Conservation (phyloP, 2,888 invertebrate species). For the Elysia crispata region DNA sequence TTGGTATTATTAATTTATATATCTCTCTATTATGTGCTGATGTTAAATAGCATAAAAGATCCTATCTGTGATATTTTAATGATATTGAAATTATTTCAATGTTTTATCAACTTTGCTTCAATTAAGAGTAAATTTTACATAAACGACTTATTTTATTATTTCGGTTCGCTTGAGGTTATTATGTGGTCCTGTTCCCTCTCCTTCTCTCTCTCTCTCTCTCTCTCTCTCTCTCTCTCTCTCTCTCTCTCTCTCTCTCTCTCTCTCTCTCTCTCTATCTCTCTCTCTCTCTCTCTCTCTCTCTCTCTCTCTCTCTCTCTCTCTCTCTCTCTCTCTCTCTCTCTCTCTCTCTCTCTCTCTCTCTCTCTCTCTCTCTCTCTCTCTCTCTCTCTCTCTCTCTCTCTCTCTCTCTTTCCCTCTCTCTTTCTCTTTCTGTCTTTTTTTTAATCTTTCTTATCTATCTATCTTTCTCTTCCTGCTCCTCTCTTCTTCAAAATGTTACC, state of each 20-base stretch:
- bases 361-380: constrained; percentile 31
- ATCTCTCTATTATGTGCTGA: no score
- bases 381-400: background rate
- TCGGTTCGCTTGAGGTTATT: no score
- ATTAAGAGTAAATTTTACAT: no score
- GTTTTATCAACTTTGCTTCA: no score
- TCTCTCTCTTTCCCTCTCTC: background rate
- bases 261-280: constrained; percentile 11
- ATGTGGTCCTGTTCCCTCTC: background rate
- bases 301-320: constrained; percentile 20
- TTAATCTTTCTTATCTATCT: no score
- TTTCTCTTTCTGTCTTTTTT: no score
- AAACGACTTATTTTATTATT: no score
- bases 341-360: constrained; percentile 36
- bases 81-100: no score
- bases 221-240: background rate
- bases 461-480: background rate
- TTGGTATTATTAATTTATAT: no score
- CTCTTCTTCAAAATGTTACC: background rate
- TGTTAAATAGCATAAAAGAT: no score
- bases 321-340: constrained; percentile 35
- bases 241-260: constrained; percentile 1
- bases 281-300: constrained; percentile 16
- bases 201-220: background rate
- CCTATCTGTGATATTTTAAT: no score